Percentiles rank a stretch among this genome's conserved stretches.
phyloP scores from a whole-genome alignment of 2,888 invertebrate genomes.

The Calameuta filiformis region DNA sequence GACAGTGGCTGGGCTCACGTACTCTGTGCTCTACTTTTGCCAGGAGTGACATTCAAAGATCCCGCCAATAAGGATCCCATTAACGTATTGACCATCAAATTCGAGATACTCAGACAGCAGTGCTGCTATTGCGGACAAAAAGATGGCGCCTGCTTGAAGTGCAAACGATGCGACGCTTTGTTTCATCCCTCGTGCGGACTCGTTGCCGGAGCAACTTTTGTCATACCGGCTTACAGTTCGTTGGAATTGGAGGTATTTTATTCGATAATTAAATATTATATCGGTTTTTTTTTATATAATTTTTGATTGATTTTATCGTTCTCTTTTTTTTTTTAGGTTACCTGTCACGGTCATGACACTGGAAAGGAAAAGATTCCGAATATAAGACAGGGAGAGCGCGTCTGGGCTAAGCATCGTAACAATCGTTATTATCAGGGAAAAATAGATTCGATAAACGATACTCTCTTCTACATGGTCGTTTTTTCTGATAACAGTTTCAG shows the following conservation, averaged over 20 bases:
- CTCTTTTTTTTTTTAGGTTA: conserved; percentile 41
- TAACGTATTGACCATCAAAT: conserved; percentile 53
- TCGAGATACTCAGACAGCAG: conserved; percentile 44
- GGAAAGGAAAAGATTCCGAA: conserved; percentile 53
- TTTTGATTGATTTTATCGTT: background rate
- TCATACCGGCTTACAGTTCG: conserved; percentile 53
- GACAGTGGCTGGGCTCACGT: conserved; percentile 76
- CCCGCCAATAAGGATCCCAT: conserved; percentile 62
- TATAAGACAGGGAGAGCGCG: conserved; percentile 63
- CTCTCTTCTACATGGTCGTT: conserved; percentile 71
- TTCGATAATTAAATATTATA: background rate
- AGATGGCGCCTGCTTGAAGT: conserved; percentile 67
- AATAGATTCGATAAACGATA: conserved; percentile 66
- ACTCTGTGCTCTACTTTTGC: conserved; percentile 74
- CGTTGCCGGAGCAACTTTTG: conserved; percentile 67
- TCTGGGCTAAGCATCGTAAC: conserved; percentile 74
- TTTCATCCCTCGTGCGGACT: conserved; percentile 74
- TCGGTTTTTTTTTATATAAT: background rate
- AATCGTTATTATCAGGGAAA: conserved; percentile 71
- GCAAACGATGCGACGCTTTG: conserved; percentile 64
- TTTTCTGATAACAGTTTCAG: conserved; percentile 74
- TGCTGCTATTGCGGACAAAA: conserved; percentile 61
- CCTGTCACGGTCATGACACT: conserved; percentile 54
- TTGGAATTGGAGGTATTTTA: conserved; percentile 48
- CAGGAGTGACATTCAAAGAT: conserved; percentile 71